Evolutionary conservation across 2,797 vertebrate genomes (phyloP), one percentile per base, ranked within the genome.

Genomic region (Mus caroli): DNA sequence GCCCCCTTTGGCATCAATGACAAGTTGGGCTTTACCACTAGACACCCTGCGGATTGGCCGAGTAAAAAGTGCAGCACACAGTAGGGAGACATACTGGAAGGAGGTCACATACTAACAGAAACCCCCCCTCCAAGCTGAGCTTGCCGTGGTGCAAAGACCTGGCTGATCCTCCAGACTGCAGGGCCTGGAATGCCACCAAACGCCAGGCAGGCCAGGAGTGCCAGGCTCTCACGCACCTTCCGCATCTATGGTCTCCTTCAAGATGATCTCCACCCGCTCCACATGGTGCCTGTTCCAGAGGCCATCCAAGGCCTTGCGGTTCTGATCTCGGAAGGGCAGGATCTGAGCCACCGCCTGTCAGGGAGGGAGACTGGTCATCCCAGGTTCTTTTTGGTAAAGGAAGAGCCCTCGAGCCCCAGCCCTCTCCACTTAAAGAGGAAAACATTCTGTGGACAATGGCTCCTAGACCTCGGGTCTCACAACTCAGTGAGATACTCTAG

Each of bases 221-320:
- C n/a, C 28, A 28, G 67, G 5, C 17, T 0, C 76, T 58, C 95
- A 97, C 97, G 28, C 97, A 99, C 99, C 99, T 99, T 99, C 99
- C 0, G 99, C 99, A 96, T 99, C 99, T 92, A 99, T 98, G 0
- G 99, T 99, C 98, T 99, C 99, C 97, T 99, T 99, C 98, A 99
- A 56, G 71, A 99, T 98, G 84, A 99, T 98, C 98, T 99, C 99
- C 96, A 99, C 99, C 97, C 99, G 99, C 88, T 99, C 99, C 40
- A 99, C 99, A 0, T 99, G 99, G 93, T 99, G 99, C 84, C 97
- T 99, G 98, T 99, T 99, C 99, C 99, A 99, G 95, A 99, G 99
- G 0, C 99, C 98, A 62, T 99, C 99, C 96, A 99, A 97, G 97
- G 98, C 98, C 84, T 98, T 98, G 26, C 98, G 99, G 98, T 99